Evolutionary conservation across 1,140 invertebrate species (phyloP).

Genomic region (Ridgeia piscesae): DNA sequence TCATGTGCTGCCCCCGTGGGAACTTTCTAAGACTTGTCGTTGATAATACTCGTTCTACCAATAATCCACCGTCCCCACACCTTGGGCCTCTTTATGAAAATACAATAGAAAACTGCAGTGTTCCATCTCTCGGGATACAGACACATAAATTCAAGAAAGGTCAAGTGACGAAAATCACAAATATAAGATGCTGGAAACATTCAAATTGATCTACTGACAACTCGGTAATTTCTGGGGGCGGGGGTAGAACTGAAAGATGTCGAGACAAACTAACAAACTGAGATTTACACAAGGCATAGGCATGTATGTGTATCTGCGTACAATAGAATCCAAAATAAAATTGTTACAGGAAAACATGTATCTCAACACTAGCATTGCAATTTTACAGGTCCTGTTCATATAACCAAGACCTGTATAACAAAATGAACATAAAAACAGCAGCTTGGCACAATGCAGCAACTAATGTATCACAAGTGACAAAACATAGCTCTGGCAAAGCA

Average conservation of each 20-base stretch:
- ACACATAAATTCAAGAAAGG: not conserved
- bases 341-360: not conserved
- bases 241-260: not conserved
- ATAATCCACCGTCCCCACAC: not conserved
- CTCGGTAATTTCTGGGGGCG: not conserved
- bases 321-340: not conserved
- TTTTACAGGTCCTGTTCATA: not conserved
- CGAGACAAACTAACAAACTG: not conserved
- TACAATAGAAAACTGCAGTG: slow-evolving; percentile 5
- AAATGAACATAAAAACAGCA: not conserved
- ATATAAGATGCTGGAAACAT: not conserved
- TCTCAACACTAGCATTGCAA: not conserved
- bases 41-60: not conserved
- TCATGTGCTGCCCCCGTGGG: not conserved
- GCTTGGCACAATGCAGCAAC: not conserved
- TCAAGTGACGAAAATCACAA: not conserved
- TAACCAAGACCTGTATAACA: not conserved
- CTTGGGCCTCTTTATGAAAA: not conserved
- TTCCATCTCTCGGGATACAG: not conserved
- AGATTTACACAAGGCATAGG: not conserved
- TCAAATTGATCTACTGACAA: not conserved
- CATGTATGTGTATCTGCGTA: not conserved
- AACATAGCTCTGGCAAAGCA: not conserved
- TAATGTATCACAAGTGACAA: not conserved
- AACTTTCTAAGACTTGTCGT: not conserved